These are phyloP conservation scores for Dryobota labecula DNA, from an alignment of 2,888 invertebrate species.

Conservation along the genomic window DNA sequence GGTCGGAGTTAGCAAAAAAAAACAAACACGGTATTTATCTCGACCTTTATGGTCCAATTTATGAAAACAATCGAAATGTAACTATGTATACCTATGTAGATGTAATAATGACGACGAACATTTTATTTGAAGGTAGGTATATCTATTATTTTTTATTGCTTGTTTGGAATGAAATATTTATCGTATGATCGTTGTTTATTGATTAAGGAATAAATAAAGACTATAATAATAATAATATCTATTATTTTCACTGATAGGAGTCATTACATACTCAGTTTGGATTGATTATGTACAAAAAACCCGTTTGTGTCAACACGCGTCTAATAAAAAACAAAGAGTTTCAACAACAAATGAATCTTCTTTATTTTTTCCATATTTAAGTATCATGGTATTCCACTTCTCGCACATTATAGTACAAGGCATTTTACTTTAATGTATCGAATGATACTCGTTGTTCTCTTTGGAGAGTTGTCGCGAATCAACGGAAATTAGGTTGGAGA, in stretches of 20 bases:
- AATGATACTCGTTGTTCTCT: slow-evolving; percentile 16
- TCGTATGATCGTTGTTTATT: too few relatives aligned
- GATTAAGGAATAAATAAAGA: too few relatives aligned
- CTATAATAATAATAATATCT: too few relatives aligned
- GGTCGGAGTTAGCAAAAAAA: too few relatives aligned
- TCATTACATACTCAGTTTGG: neutral
- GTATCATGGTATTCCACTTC: slow-evolving; percentile 29
- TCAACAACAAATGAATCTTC: slow-evolving; percentile 6
- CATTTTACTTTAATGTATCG: slow-evolving; percentile 40
- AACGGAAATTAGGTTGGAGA: slow-evolving; percentile 28
- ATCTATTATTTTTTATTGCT: too few relatives aligned
- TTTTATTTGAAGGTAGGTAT: neutral
- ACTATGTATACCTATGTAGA: too few relatives aligned
- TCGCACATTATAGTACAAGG: slow-evolving; percentile 29
- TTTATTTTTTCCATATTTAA: slow-evolving; percentile 15
- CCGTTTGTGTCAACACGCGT: too few relatives aligned
- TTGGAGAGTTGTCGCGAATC: slow-evolving; percentile 10
- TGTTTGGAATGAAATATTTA: too few relatives aligned
- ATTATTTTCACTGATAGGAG: neutral
- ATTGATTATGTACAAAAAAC: neutral
- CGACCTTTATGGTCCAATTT: neutral
- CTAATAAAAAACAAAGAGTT: neutral
- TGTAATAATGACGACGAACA: neutral
- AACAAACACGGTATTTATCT: neutral
- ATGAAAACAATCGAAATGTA: neutral